Conservation (phyloP, 2,797 vertebrate genomes). For the Aldrovandia affinis region DNA sequence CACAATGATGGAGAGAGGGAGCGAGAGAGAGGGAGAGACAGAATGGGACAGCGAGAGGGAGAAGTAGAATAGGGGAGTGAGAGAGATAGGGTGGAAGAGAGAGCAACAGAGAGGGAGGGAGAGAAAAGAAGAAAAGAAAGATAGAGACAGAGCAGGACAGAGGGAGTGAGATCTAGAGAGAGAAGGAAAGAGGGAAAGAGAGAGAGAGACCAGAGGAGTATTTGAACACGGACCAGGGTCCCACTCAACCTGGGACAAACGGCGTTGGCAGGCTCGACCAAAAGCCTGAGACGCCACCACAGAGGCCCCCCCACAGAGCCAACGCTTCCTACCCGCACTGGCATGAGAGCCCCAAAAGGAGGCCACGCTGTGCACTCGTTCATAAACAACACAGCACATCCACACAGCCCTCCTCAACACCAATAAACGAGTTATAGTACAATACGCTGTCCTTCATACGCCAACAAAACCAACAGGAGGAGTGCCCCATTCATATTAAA, state of each 20-base stretch:
- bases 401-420: background rate
- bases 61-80: background rate
- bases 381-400: background rate
- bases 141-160: background rate
- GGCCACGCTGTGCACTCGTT: background rate
- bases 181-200: background rate
- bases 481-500: background rate
- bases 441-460: background rate
- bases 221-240: background rate
- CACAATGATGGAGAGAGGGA: background rate
- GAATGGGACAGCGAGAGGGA: background rate
- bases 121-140: background rate
- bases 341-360: background rate
- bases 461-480: background rate
- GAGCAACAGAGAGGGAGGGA: background rate
- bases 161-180: background rate
- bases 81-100: background rate
- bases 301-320: constrained; percentile 7
- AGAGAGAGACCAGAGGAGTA: background rate
- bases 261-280: constrained; percentile 25
- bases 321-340: background rate
- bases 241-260: constrained; percentile 27
- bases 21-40: no score
- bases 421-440: background rate
- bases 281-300: background rate